Evolutionary conservation across 2,888 invertebrate genomes (phyloP), one percentile per base, ranked within the genome.

Genomic region (Folsomia candida): DNA sequence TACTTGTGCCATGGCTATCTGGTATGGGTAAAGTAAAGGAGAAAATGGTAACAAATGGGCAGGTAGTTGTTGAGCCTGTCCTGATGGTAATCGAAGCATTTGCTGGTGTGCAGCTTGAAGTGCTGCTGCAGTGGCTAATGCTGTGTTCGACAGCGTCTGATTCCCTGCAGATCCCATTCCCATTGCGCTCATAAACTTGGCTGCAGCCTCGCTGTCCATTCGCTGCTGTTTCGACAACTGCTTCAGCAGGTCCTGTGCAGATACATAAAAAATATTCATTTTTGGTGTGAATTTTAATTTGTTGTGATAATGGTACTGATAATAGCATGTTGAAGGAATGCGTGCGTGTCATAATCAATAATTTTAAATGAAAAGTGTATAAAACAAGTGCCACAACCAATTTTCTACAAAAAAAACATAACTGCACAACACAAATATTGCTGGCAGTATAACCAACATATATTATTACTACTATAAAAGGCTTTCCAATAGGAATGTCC

Each of bases 21-120:
- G 93, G 85, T 94, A 94, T 2, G 93, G 92, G 85, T 93, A 94
- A 70, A 94, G 86, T 67, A 94, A 86, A 60, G 94, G 94, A 37
- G 90, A 90, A 84, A 94, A 93, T 81, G 92, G 92, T 85, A 93
- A 89, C 90, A 94, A 91, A 83, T 94, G 93, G 59, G 93, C 91
- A 60, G 93, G 92, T 82, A 84, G 87, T 80, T 81, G 87, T 83
- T 87, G 88, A 83, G 84, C 87, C 59, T 78, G 80, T 83, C 80
- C 88, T 37, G 76, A 78, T 64, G 81, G 80, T 84, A 92, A 91
- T 87, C 93, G 87, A 68, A 93, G 86, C 78, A 93, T 85, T 83
- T 93, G 93, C 80, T 93, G 92, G 80, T 80, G 80, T 26, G 80
- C 81, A 60, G 79, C 80, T 72, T 92, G 92, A 76, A 93, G 83